Conservation (phyloP, 2,113 vertebrate species). For the Psittacara wagleri region DNA sequence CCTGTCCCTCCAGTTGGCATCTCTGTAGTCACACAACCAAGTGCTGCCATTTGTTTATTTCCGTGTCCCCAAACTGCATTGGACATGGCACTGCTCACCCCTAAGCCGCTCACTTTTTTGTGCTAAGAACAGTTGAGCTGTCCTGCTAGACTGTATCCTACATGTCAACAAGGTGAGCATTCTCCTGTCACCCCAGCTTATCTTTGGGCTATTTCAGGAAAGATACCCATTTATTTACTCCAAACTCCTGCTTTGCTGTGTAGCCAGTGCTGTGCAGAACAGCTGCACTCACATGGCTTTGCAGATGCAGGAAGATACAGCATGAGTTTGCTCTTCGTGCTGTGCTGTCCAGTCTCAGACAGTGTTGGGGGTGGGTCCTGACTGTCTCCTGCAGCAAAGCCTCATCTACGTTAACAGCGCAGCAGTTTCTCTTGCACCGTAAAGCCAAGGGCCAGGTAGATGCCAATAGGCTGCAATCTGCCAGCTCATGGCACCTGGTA, state of each 20-base stretch:
- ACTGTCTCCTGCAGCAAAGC: not conserved
- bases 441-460: not conserved
- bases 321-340: not conserved
- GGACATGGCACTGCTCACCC: not conserved
- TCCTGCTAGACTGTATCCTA: fast-evolving
- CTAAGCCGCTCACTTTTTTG: not conserved
- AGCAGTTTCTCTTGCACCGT: not conserved
- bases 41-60: not conserved
- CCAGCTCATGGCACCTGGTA: not conserved
- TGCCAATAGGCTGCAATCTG: not conserved
- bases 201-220: not conserved
- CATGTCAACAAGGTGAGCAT: not conserved
- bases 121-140: not conserved
- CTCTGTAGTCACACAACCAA: not conserved
- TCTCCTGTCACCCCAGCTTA: not conserved
- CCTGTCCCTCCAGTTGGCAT: not conserved
- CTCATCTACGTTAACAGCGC: not conserved
- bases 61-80: not conserved
- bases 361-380: not conserved
- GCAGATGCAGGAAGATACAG: not conserved
- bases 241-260: not conserved
- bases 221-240: not conserved
- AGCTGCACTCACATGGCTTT: not conserved
- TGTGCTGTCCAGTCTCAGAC: not conserved
- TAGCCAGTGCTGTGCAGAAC: not conserved